These are phyloP conservation scores for Podiceps cristatus DNA, from an alignment of 2,113 vertebrate genomes.

Conservation along the genomic window DNA sequence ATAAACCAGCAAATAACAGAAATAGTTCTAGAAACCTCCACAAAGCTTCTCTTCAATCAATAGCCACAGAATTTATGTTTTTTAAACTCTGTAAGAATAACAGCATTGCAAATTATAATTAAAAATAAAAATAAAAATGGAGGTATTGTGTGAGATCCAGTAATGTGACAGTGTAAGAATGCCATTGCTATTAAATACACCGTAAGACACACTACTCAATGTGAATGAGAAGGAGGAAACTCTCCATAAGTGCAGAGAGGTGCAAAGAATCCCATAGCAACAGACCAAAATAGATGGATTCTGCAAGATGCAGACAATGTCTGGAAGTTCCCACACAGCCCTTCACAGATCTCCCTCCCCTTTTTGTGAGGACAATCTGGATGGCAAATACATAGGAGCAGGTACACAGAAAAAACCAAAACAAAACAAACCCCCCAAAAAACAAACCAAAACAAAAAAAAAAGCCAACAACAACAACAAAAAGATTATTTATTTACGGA, in stretches of 20 bases:
- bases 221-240: neutral
- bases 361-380: neutral
- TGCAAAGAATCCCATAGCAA: neutral
- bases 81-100: neutral
- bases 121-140: neutral
- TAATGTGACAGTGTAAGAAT: neutral
- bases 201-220: neutral
- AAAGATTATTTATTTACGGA: neutral
- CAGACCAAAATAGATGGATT: neutral
- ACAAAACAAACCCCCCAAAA: too few species aligned
- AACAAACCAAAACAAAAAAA: neutral
- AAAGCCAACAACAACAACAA: neutral
- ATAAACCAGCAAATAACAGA: neutral
- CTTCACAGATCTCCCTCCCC: neutral
- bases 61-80: neutral
- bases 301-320: accelerated
- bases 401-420: neutral
- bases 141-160: neutral
- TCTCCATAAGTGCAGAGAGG: neutral
- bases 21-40: neutral
- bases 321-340: neutral
- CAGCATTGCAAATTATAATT: neutral
- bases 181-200: neutral
- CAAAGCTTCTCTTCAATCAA: neutral
- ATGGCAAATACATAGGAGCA: neutral